These are phyloP conservation scores for honey bee (Apis mellifera) DNA, from an alignment of 1,140 invertebrate genomes.

Conservation along the genomic window DNA sequence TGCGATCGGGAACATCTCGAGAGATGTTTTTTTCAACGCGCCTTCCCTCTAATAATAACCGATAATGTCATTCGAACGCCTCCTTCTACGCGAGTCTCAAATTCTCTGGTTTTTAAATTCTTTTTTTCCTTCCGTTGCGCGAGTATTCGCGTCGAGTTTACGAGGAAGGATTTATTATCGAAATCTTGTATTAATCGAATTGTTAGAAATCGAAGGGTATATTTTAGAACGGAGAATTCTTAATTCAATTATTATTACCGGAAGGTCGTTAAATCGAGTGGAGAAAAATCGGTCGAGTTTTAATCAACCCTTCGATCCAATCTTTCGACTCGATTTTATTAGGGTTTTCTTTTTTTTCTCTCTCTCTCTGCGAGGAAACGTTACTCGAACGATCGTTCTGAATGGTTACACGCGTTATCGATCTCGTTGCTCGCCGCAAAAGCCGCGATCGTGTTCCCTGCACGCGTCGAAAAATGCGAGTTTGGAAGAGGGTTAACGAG, in stretches of 20 bases:
- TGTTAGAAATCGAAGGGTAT: no score
- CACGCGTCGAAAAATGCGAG: neutral
- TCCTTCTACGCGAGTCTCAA: no score
- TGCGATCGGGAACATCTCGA: no score
- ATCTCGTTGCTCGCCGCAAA: conserved; percentile 5
- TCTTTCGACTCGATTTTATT: neutral
- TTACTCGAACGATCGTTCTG: neutral
- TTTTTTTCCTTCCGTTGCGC: no score
- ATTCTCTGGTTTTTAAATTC: no score
- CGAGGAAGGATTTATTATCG: no score
- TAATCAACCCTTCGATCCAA: neutral
- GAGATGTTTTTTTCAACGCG: no score
- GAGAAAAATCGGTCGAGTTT: neutral
- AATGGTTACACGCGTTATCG: conserved; percentile 8
- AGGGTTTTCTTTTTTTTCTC: neutral
- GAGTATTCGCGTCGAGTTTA: no score
- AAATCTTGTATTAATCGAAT: no score
- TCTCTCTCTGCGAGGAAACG: neutral
- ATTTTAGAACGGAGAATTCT: neutral
- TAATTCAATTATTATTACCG: neutral
- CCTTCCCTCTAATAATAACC: no score
- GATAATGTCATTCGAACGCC: no score
- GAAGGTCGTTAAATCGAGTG: neutral
- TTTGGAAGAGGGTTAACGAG: neutral
- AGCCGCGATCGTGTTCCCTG: neutral